Evolutionary conservation across 2,888 invertebrate species (phyloP).

Genomic region (Mythimna pallens): DNA sequence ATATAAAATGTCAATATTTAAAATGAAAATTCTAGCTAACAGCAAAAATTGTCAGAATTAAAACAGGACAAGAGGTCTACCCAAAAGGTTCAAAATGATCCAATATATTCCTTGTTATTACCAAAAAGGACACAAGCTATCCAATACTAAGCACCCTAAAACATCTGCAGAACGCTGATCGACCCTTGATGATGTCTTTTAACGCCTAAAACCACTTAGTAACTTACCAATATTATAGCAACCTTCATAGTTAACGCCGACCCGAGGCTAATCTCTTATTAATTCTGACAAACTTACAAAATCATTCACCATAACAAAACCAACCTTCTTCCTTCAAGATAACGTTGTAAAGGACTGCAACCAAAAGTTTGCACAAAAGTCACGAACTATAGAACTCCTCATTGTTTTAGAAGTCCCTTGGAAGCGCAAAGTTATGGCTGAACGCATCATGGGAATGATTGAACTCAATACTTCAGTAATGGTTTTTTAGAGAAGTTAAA

Average conservation of each 20-base stretch:
- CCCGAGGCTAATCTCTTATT: constrained; percentile 70
- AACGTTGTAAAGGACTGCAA: constrained; percentile 4
- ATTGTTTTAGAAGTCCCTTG: constrained; percentile 70
- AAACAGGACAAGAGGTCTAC: constrained; percentile 4
- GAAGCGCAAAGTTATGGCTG: constrained; percentile 62
- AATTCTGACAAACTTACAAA: constrained; percentile 59
- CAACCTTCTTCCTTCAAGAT: not conserved
- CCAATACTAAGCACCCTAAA: constrained; percentile 55
- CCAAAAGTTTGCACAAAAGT: constrained; percentile 55
- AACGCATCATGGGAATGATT: constrained; percentile 66
- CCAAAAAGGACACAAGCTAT: constrained; percentile 48
- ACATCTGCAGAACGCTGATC: constrained; percentile 63
- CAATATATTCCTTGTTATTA: constrained; percentile 35
- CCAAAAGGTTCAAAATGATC: constrained; percentile 10
- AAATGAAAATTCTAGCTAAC: not conserved
- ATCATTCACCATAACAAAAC: constrained; percentile 16
- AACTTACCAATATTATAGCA: constrained; percentile 69
- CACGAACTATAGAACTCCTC: constrained; percentile 67
- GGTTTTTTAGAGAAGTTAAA: constrained; percentile 59
- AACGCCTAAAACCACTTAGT: constrained; percentile 69
- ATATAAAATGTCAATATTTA: not conserved
- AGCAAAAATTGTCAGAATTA: not conserved
- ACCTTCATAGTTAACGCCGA: constrained; percentile 65
- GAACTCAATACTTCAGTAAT: constrained; percentile 61
- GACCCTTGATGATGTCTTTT: constrained; percentile 66